These are phyloP conservation scores for Halcyon senegalensis DNA, from an alignment of 2,113 vertebrate species.

Conservation along the genomic window DNA sequence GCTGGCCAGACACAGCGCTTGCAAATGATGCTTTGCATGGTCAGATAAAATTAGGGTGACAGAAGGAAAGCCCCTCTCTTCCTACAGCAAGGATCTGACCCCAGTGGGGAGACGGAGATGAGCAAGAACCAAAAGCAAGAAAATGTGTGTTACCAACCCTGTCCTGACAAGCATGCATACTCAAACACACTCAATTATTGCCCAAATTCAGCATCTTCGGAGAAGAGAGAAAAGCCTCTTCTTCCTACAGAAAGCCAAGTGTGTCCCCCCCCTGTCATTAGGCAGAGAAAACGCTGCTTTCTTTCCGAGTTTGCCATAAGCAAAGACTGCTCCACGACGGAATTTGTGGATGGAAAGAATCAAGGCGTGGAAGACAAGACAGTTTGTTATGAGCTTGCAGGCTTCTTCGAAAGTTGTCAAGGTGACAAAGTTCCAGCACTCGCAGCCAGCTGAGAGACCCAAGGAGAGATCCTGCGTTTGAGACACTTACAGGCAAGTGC, in stretches of 20 bases:
- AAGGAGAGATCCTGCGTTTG: slow-evolving; percentile 51
- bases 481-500: slow-evolving; percentile 90
- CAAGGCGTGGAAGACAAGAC: not conserved
- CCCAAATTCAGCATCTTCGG: not conserved
- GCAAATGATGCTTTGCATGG: not conserved
- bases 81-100: not conserved
- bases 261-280: not conserved
- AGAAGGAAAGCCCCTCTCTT: not conserved
- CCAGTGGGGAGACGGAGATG: not conserved
- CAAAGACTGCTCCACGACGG: not conserved
- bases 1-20: not conserved
- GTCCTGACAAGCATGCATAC: not conserved
- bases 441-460: not conserved
- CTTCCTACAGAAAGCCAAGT: not conserved
- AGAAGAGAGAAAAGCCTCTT: not conserved
- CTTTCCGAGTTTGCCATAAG: not conserved
- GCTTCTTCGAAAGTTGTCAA: not conserved
- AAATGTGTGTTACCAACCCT: not conserved
- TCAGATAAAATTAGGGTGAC: not conserved
- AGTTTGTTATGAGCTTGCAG: not conserved
- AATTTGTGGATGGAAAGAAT: not conserved
- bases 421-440: not conserved
- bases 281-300: not conserved
- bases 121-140: slow-evolving; percentile 16
- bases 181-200: not conserved